These are phyloP conservation scores for Toxonevra muliebris DNA, from an alignment of 2,888 invertebrate species.

Conservation along the genomic window DNA sequence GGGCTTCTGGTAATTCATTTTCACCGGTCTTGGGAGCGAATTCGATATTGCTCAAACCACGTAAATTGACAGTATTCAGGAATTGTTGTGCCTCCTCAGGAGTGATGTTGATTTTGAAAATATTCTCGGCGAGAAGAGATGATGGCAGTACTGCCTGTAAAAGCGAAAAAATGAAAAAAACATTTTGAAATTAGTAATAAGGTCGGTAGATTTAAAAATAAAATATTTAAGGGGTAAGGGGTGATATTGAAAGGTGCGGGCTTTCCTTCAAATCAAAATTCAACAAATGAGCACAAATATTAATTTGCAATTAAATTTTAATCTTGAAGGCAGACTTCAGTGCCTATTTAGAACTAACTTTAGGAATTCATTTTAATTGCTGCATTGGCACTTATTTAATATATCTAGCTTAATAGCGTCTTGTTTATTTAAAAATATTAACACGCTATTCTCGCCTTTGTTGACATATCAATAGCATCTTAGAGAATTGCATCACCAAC, in stretches of 20 bases:
- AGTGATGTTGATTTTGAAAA: conserved; percentile 67
- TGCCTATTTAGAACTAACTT: too few relatives aligned
- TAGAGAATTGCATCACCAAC: conserved; percentile 6
- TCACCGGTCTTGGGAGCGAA: conserved; percentile 70
- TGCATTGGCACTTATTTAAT: too few relatives aligned
- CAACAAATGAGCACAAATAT: too few relatives aligned
- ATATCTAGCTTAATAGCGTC: not conserved
- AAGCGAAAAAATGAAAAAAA: conserved; percentile 3
- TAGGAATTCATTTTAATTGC: too few relatives aligned
- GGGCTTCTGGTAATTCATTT: conserved; percentile 65
- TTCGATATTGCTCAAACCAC: conserved; percentile 64
- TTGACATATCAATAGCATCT: not conserved
- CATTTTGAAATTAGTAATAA: too few relatives aligned
- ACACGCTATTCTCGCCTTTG: not conserved
- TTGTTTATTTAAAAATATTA: not conserved
- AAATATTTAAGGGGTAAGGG: too few relatives aligned
- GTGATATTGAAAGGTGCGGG: too few relatives aligned
- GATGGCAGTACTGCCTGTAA: conserved; percentile 46
- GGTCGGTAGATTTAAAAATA: too few relatives aligned
- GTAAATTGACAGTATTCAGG: conserved; percentile 61
- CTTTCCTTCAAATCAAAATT: too few relatives aligned
- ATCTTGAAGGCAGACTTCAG: too few relatives aligned
- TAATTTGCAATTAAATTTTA: too few relatives aligned
- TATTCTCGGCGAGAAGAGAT: conserved; percentile 62
- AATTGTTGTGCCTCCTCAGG: conserved; percentile 67